Evolutionary conservation across 2,888 invertebrate species (phyloP), one percentile per base, ranked within the genome.

Genomic region (Chymomyza procnemis): DNA sequence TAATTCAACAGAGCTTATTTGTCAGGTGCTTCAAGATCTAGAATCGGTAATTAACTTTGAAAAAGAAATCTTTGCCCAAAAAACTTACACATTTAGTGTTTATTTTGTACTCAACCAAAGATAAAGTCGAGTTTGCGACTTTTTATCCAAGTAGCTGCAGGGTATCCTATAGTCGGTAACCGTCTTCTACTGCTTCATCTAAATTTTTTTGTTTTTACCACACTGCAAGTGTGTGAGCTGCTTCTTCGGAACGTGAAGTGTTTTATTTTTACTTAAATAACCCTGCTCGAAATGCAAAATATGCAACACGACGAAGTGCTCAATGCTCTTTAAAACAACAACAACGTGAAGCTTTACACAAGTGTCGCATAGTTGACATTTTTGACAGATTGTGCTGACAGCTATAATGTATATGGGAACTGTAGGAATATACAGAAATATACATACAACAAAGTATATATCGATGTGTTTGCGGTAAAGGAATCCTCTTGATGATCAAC

Each of bases 211-310:
- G 61, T 55, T 48, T 54, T 71, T 71, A 67, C 71, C 63, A 78
- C 74, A 74, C 77, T 78, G 71, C 22, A 71, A 60, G 56, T 56
- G 60, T 54, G 52, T 41, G 34, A 22, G 64, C 75, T 71, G 66
- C 75, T 67, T 78, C 34, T 2, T 41, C 12, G 34, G 34, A 41
- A 41, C 34, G 34, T 41, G 12, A 41, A 82, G 80, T 82, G 34
- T 41, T 41, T 41, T 41, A 41, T 41, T 41, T 87, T 84, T 86
- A 81, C 81, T 81, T 81, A 84, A 81, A 81, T 41, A 81, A 81
- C 86, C 87, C 86, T 81, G 87, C 81, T 73, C 85, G 67, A 81
- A 86, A 81, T 86, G 82, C 85, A 81, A 81, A 81, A 67, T 81
- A 81, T 81, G 87, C 80, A 82, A 81, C 80, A 81, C 80, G 80